Base-by-base conservation (phyloP, 2,888 invertebrate genomes). In the Drepana falcataria region DNA sequence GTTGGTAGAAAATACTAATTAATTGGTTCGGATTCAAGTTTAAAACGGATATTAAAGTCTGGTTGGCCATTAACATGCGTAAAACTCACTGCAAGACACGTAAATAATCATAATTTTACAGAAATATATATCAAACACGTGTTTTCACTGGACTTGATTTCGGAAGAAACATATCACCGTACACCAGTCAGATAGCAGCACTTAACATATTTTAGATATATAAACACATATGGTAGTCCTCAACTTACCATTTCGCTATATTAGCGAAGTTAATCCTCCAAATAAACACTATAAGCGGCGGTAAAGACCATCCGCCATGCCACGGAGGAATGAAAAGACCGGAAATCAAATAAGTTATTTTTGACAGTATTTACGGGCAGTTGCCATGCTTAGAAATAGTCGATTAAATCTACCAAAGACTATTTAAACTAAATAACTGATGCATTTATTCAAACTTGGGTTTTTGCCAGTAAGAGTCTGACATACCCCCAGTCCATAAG, bases 271-370 rank as follows among this genome's bases (percentile, higher is more conserved):
- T 77, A 79, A 76, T 87, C 79, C 87, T 87, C 87, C 85, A 76
- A 81, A 79, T 21, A 82, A 85, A 87, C 87, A 87, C 85, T 84
- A 85, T 69, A 66, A 59, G 77, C 85, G 87, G 86, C 73, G 85
- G 84, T 77, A 79, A 66, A 81, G 79, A 90, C 88, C 87, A 87
- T 90, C 90, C 89, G 89, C 91, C 91, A 91, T 91, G 91, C 91
- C 91, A 91, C 91, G 91, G 83, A 89, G 90, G 82, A 88, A 71
- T 89, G 76, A 89, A 91, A 91, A 87, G 91, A 87, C 90, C 90
- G 91, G 90, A 91, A 84, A 73, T 69, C 64, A 69, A 63, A 74
- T 57, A 63, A 47, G 59, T 66, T 71, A 64, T 62, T 65, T 78
- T 70, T 87, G 86, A 85, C 87, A 87, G 64, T 64, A 63, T 47